These are phyloP conservation scores for Hypsopygia costalis DNA, from an alignment of 2,888 invertebrate species.

Conservation along the genomic window DNA sequence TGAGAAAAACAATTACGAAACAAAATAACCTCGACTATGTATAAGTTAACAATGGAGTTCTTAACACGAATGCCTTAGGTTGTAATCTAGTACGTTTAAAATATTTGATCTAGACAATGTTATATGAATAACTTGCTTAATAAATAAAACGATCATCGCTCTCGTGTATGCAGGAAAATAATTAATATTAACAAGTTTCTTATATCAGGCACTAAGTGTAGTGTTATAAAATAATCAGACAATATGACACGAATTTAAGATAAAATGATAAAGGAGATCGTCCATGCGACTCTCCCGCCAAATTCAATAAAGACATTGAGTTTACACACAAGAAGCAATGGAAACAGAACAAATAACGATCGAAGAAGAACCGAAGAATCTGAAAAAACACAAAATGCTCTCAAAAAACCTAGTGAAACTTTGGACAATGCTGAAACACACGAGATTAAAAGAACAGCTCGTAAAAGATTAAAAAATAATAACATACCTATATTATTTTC, in stretches of 20 bases:
- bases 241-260: constrained; percentile 61
- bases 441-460: constrained; percentile 52
- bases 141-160: constrained; percentile 27
- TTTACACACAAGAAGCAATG: constrained; percentile 41
- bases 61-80: no score
- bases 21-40: no score
- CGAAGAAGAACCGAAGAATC: constrained; percentile 16
- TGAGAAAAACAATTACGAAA: no score
- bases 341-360: constrained; percentile 36
- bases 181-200: constrained; percentile 10
- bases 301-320: constrained; percentile 38
- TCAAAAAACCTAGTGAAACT: constrained; percentile 35
- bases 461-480: constrained; percentile 19
- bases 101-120: no score
- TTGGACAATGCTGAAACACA: constrained; percentile 71
- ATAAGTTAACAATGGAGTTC: no score
- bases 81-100: no score
- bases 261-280: constrained; percentile 73
- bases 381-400: constrained; percentile 23
- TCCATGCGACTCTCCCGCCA: constrained; percentile 61
- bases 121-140: no score
- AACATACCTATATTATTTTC: constrained; percentile 40
- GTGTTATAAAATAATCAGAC: constrained; percentile 35
- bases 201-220: constrained; percentile 27
- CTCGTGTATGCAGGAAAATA: constrained; percentile 13